Evolutionary conservation across 2,797 vertebrate genomes (phyloP), one percentile per base, ranked within the genome.

Genomic region (Aplochiton taeniatus): DNA sequence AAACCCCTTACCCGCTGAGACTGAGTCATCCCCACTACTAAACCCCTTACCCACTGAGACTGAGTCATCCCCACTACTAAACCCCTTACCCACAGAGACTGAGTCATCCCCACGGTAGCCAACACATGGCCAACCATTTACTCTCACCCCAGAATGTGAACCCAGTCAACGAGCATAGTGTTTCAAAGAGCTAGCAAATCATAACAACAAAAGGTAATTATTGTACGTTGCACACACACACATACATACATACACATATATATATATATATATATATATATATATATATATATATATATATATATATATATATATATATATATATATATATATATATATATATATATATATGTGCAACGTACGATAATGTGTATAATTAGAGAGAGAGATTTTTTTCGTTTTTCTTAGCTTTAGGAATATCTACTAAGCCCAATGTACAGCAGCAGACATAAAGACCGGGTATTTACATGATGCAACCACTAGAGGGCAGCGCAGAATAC

Each of bases 381-480:
- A 70, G 52, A 49, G 63, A n/a, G n/a, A n/a, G n/a, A n/a, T n/a
- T n/a, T n/a, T n/a, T n/a, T n/a, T n/a, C n/a, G n/a, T 63, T 66
- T 73, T 50, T 58, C 68, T 69, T 70, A 31, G 68, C 73, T 73
- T 68, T 72, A 79, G 70, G 83, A 69, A 83, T 76, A 83, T 80
- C 72, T 80, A 83, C 76, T 75, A 81, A 85, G 85, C 87, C 86
- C 81, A 89, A 89, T 89, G 63, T 90, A 92, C 84, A 89, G 82
- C 82, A 50, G 73, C 50, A 8, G 74, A 75, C 68, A 80, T 66
- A 71, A 73, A 79, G 55, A 87, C 70, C 68, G 78, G 79, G 83
- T 90, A 90, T 91, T 89, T 91, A 90, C 88, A 90, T 4, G 49
- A 81, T 79, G 67, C 80, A 80, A 81, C 91, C 90, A 89, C 84